Base-by-base conservation (phyloP, 2,888 invertebrate genomes). In the Resseliella maxima region DNA sequence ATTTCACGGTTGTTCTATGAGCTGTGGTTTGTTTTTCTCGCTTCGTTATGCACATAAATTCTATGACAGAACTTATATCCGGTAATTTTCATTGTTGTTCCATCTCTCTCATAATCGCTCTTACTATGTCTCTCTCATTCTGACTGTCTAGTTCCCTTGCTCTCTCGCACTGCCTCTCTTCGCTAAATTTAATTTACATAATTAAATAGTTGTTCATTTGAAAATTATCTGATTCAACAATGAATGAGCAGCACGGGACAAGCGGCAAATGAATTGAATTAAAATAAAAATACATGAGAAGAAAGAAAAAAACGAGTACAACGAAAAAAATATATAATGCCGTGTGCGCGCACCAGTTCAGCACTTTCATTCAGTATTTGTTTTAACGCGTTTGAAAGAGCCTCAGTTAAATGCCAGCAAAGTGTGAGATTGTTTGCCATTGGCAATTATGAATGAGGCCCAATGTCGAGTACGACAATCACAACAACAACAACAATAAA, bases 401-500 rank as follows among this genome's bases (percentile, higher is more conserved):
- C 72, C 18, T 72, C 31, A 31, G 31, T 72, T 72, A 2, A 72
- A 31, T 72, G 31, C 12, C 35, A 72, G 35, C 15, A 31, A 72
- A 72, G 72, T 72, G 72, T 72, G 72, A 72, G 72, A 72, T 72
- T 35, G 72, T 72, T 72, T 72, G 72, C 72, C 72, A 72, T 72
- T 31, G 72, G 72, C 72, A 72, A 72, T 72, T 72, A 72, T 72
- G 72, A 72, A 72, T 72, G 72, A 72, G 72, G n/a, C n/a, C 72
- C 72, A 72, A 15, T 72, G 72, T 35, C 72, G 72, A 0, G 27
- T 27, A 72, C 18, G 72, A 72, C 72, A 15, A 72, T 2, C 15
- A 31, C 72, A 15, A 31, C 72, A 3, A n/a, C 59, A 59, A 59
- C 59, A 59, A 24, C 59, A 24, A 59, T 59, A 3, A 59, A 6